Conservation (phyloP, 2,888 invertebrate genomes). For the Torymus aiolomorphi region DNA sequence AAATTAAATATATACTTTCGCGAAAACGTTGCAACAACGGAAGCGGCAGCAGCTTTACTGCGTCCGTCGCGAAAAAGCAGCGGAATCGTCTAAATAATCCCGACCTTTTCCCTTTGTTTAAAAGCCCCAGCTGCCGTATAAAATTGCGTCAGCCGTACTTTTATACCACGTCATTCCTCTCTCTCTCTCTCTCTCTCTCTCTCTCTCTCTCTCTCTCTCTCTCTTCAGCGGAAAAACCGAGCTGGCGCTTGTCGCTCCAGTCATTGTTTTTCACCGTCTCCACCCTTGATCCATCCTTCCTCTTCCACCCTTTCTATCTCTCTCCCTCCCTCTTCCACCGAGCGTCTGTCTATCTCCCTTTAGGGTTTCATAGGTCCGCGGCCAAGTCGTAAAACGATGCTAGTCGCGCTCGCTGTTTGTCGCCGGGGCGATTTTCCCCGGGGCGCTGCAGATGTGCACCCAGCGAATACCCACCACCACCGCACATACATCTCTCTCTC, state of each 20-base stretch:
- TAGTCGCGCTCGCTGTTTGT: slow-evolving; percentile 36
- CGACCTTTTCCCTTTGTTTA: too few species aligned
- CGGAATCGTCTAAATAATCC: too few species aligned
- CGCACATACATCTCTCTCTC: neutral
- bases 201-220: slow-evolving; percentile 4
- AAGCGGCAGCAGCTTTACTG: too few species aligned
- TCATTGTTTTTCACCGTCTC: slow-evolving; percentile 21
- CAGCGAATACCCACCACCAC: neutral
- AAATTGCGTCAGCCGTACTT: too few species aligned
- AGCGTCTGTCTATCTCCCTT: neutral
- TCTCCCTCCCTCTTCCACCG: neutral
- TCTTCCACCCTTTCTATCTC: neutral
- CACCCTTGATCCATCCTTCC: neutral
- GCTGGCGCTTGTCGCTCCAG: neutral
- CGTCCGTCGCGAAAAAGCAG: too few species aligned
- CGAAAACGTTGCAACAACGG: too few species aligned
- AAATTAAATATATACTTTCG: too few species aligned
- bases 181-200: slow-evolving; percentile 11
- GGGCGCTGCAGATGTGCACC: slow-evolving; percentile 35
- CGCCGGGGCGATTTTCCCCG: slow-evolving; percentile 45
- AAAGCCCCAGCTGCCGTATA: too few species aligned
- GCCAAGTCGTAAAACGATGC: slow-evolving; percentile 49
- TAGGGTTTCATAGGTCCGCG: slow-evolving; percentile 24
- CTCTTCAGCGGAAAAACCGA: neutral
- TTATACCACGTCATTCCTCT: neutral